Evolutionary conservation across 37 sponge, comb jelly and placozoan species (phyloP).

Genomic region (Theonella swinhoei): DNA sequence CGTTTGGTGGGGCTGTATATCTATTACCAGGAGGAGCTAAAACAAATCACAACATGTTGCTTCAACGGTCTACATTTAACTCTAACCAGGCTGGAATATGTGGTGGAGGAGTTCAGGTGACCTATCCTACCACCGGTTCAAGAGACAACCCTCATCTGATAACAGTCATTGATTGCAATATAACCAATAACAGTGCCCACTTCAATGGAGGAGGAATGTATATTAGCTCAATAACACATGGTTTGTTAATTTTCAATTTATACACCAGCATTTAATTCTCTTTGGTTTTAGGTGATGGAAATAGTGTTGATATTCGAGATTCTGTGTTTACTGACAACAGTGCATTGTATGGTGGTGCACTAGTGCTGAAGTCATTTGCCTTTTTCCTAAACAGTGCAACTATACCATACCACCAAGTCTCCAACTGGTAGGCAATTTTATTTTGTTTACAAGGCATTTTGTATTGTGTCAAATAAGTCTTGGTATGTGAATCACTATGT

Average conservation of each 20-base stretch:
- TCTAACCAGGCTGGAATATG: conserved; percentile 31
- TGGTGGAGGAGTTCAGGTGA: conserved; percentile 49
- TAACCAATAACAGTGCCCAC: conserved; percentile 18
- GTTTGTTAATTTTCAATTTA: neutral
- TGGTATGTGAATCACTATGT: too few species aligned
- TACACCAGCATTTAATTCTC: neutral
- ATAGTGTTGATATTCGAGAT: neutral
- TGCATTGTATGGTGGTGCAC: neutral
- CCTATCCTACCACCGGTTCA: conserved; percentile 28
- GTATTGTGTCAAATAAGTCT: too few species aligned
- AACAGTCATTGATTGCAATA: conserved; percentile 19
- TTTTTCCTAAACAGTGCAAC: neutral
- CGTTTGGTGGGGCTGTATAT: conserved; percentile 70
- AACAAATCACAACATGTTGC: conserved; percentile 1
- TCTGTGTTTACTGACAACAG: neutral
- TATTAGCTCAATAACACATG: neutral
- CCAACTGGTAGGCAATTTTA: neutral
- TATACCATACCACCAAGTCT: neutral
- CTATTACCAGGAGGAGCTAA: conserved; percentile 1
- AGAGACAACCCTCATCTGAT: conserved; percentile 16
- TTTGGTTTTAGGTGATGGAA: neutral
- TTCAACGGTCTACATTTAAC: conserved; percentile 10
- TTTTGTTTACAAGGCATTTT: too few species aligned
- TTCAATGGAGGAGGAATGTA: conserved; percentile 41
- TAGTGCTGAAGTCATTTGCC: neutral